Evolutionary conservation across 2,797 vertebrate species (phyloP), one percentile per base, ranked within the genome.

Genomic region (Xyrichtys novacula): DNA sequence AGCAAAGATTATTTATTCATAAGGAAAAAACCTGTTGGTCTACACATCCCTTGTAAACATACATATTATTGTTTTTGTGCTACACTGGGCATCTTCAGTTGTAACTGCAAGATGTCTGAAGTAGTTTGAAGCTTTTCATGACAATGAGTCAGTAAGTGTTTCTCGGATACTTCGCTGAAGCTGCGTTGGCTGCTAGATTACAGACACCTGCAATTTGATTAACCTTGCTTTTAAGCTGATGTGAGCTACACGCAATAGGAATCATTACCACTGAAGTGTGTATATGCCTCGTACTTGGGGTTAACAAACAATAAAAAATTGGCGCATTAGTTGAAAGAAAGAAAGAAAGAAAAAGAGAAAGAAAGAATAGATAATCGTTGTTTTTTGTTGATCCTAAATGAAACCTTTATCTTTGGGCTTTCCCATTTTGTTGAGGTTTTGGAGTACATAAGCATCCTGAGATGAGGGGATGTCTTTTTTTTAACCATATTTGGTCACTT

Each of bases 201-300:
- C 43, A 57, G 31, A 73, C 75, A 59, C 36, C 61, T 76, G 67
- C 70, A 70, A 61, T 81, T 84, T 80, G 58, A 80, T 85, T 70
- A 70, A 65, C 48, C 69, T 74, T 71, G 74, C 43, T 61, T 67
- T 14, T 69, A 76, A 60, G 58, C 44, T 81, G 74, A 76, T 65
- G 42, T 66, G 55, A 73, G 50, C 39, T 43, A 48, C 28, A 68
- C 56, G 73, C 49, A 73, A 64, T 47, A 60, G 43, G 29, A 74
- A 63, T 57, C 39, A 47, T 72, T 32, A 43, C 50, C 71, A 65
- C 61, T 60, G n/a, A 34, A 34, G 32, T 34, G 10, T 34, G 3
- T 34, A 57, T 32, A 63, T 47, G 59, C 38, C 31, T n/a, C n/a
- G n/a, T n/a, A n/a, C n/a, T n/a, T n/a, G n/a, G n/a, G n/a, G n/a